Evolutionary conservation across 2,797 vertebrate species (phyloP).

Genomic region (Coranthus polyacanthus): DNA sequence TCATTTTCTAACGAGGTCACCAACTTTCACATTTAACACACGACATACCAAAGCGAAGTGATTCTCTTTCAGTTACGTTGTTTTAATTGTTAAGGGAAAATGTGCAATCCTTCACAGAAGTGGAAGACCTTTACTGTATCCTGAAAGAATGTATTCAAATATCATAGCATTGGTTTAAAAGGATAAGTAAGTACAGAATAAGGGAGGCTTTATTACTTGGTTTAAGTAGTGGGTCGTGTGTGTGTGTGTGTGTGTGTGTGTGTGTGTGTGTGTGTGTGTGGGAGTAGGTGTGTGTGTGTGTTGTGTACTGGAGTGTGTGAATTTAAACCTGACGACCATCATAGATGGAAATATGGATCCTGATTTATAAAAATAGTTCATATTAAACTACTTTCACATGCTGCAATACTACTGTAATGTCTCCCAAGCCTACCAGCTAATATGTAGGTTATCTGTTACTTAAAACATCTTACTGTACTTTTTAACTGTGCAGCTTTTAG

Average conservation of each 20-base stretch:
- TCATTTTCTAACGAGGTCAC: slow-evolving; percentile 87
- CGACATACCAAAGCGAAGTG: slow-evolving; percentile 90
- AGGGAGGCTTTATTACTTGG: slow-evolving; percentile 86
- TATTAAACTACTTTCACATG: slow-evolving; percentile 86
- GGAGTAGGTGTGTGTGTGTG: slow-evolving; percentile 35
- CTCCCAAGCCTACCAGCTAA: slow-evolving; percentile 84
- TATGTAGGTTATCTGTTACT: slow-evolving; percentile 84
- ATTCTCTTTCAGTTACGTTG: slow-evolving; percentile 68
- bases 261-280: slow-evolving; percentile 19
- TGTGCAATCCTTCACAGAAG: slow-evolving; percentile 93
- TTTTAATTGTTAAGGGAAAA: slow-evolving; percentile 89
- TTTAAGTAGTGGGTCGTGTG: slow-evolving; percentile 48
- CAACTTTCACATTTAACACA: slow-evolving; percentile 84
- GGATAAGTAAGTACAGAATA: slow-evolving; percentile 82
- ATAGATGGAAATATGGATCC: slow-evolving; percentile 72
- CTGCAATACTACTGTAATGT: slow-evolving; percentile 94
- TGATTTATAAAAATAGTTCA: slow-evolving; percentile 83
- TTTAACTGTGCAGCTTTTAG: slow-evolving; percentile 92
- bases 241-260: slow-evolving; percentile 23
- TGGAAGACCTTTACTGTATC: slow-evolving; percentile 80
- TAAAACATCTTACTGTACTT: slow-evolving; percentile 84
- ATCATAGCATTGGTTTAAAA: slow-evolving; percentile 72
- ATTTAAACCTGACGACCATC: slow-evolving; percentile 83
- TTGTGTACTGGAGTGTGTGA: slow-evolving; percentile 38
- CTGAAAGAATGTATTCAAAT: slow-evolving; percentile 77